These are phyloP conservation scores for Eupithecia abbreviata DNA, from an alignment of 2,888 invertebrate genomes.

Conservation along the genomic window DNA sequence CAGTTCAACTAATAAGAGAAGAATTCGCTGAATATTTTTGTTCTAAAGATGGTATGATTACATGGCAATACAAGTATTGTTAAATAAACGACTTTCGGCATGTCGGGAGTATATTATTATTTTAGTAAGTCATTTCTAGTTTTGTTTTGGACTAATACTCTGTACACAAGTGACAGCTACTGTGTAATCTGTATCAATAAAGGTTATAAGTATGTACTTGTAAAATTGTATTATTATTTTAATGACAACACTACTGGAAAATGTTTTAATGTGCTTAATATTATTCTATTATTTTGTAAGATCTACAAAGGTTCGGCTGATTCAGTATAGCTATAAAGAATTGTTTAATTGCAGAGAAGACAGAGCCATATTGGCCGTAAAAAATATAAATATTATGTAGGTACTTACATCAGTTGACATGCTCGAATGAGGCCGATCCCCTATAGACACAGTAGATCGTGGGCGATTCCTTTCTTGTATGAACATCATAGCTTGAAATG, in stretches of 20 bases:
- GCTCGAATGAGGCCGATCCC: slow-evolving; percentile 41
- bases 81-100: slow-evolving; percentile 29
- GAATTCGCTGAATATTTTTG: slow-evolving; percentile 45
- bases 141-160: too few species aligned
- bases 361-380: slow-evolving; percentile 26
- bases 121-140: slow-evolving; percentile 27
- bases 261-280: slow-evolving; percentile 29
- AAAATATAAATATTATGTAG: too few species aligned
- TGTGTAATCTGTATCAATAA: slow-evolving; percentile 41
- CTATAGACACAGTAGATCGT: slow-evolving; percentile 45
- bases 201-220: slow-evolving; percentile 30
- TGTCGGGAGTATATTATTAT: slow-evolving; percentile 24
- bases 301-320: slow-evolving; percentile 23
- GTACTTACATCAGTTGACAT: slow-evolving; percentile 37
- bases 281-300: slow-evolving; percentile 26
- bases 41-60: slow-evolving; percentile 44
- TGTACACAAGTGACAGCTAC: slow-evolving; percentile 30
- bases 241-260: slow-evolving; percentile 31
- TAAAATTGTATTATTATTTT: slow-evolving; percentile 35
- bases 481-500: slow-evolving; percentile 43
- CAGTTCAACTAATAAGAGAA: slow-evolving; percentile 45
- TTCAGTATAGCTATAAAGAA: slow-evolving; percentile 22
- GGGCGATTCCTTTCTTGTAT: slow-evolving; percentile 46
- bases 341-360: slow-evolving; percentile 20
- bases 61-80: slow-evolving; percentile 45